Percentiles rank a stretch among this genome's conserved stretches.
Conservation (phyloP, 1,140 invertebrate genomes). For the Pinna nobilis region DNA sequence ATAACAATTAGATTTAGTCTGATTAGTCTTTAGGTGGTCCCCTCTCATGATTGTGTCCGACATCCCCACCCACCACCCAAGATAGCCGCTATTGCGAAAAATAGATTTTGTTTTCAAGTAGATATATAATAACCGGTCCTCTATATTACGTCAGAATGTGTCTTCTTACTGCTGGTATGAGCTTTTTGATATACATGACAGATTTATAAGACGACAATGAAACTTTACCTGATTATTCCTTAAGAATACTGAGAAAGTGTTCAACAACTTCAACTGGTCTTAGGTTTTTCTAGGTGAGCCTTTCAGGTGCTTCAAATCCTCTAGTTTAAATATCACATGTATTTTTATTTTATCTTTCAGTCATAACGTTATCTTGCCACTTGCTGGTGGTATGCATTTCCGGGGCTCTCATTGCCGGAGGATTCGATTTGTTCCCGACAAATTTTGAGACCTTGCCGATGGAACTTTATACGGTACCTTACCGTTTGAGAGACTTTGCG, state of each 20-base stretch:
- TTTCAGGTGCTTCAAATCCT: not conserved
- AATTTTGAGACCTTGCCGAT: slow-evolving; percentile 35
- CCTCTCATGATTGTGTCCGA: too few species aligned
- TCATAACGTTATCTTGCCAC: slow-evolving; percentile 19
- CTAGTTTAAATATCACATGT: not conserved
- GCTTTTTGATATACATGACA: too few species aligned
- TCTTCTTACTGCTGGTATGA: too few species aligned
- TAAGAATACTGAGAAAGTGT: not conserved
- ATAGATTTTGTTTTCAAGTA: too few species aligned
- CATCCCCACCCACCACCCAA: too few species aligned
- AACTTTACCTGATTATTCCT: not conserved
- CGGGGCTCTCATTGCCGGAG: slow-evolving; percentile 16
- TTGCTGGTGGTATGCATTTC: slow-evolving; percentile 13
- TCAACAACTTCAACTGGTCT: not conserved
- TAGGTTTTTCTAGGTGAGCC: too few species aligned
- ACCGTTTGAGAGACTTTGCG: slow-evolving; percentile 33
- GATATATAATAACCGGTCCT: too few species aligned
- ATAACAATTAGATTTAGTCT: too few species aligned
- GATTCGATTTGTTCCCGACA: slow-evolving; percentile 35
- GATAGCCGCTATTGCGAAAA: too few species aligned
- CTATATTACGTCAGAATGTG: too few species aligned
- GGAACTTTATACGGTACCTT: slow-evolving; percentile 38
- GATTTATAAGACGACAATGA: too few species aligned
- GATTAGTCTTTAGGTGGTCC: too few species aligned
- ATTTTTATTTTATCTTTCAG: slow-evolving; percentile 18